Evolutionary conservation across 2,888 invertebrate species (phyloP).

Genomic region (Fragum whitleyi): DNA sequence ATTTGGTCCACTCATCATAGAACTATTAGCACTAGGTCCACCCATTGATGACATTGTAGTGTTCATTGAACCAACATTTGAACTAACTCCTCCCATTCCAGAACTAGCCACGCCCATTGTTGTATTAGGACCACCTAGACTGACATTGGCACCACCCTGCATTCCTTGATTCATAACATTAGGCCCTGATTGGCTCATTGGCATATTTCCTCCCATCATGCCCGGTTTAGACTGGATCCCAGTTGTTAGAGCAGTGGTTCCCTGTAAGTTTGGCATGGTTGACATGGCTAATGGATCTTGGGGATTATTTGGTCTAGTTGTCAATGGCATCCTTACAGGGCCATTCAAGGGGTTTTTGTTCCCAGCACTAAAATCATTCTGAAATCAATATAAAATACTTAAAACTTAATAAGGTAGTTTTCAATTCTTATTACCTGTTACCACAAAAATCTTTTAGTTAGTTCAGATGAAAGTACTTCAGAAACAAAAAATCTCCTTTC

Average conservation of each 20-base stretch:
- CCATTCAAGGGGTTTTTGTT: conserved; percentile 32
- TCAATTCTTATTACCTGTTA: too few relatives aligned
- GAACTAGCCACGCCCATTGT: conserved; percentile 24
- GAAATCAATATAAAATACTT: neutral
- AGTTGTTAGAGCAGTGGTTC: conserved; percentile 40
- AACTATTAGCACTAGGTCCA: conserved; percentile 19
- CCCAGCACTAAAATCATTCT: conserved; percentile 28
- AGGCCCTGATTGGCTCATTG: conserved; percentile 29
- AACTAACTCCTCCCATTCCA: conserved; percentile 15
- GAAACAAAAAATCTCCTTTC: too few relatives aligned
- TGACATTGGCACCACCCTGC: conserved; percentile 21
- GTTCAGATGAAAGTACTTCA: too few relatives aligned
- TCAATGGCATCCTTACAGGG: conserved; percentile 28
- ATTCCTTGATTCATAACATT: conserved; percentile 27
- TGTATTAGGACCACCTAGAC: conserved; percentile 30
- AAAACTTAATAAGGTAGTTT: too few relatives aligned
- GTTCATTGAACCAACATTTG: conserved; percentile 24
- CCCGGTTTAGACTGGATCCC: conserved; percentile 52
- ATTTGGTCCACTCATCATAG: conserved; percentile 26
- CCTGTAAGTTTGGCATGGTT: conserved; percentile 34
- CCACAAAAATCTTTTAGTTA: too few relatives aligned
- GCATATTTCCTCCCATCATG: conserved; percentile 51
- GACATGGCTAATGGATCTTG: conserved; percentile 33
- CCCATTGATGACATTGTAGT: conserved; percentile 23
- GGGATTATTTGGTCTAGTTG: conserved; percentile 18